A percentile compares a stretch with the other conserved stretches of the same genome.
Evolutionary conservation across 2,113 vertebrate genomes (phyloP).

Genomic region (Panthera leo): DNA sequence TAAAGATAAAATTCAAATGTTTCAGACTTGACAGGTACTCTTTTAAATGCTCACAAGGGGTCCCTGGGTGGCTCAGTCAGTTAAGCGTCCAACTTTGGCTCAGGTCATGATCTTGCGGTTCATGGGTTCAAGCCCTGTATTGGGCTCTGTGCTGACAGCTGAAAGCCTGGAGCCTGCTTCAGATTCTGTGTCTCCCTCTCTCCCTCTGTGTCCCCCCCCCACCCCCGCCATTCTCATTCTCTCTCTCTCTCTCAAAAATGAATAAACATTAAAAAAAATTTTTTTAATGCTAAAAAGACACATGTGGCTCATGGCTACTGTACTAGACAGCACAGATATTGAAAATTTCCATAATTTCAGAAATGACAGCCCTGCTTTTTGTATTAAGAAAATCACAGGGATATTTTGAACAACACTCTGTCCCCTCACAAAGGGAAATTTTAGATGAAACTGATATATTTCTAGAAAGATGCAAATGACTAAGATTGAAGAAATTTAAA

Average conservation of each 20-base stretch:
- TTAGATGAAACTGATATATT: neutral
- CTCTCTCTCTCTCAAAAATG: no score
- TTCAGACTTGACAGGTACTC: neutral
- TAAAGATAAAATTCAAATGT: neutral
- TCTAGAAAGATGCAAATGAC: slow-evolving; percentile 21
- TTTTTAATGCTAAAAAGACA: neutral
- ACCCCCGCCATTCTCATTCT: no score
- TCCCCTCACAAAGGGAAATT: neutral
- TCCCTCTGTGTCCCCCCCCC: no score
- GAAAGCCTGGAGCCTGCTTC: no score
- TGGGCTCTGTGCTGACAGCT: no score
- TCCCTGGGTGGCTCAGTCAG: no score
- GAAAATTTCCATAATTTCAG: neutral
- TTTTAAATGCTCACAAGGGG: neutral
- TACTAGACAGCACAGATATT: neutral
- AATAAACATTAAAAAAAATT: no score
- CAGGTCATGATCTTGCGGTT: no score
- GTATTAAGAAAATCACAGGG: neutral
- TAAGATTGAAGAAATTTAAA: slow-evolving; percentile 26
- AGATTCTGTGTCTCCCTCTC: no score
- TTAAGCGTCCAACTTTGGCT: no score
- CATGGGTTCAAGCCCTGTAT: no score
- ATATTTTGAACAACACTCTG: neutral
- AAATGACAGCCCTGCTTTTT: neutral
- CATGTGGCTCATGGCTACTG: neutral